A percentile compares a stretch with the other conserved stretches of the same genome.
phyloP scores from a whole-genome alignment of 2,113 vertebrate genomes.

The Loxodonta africana region DNA sequence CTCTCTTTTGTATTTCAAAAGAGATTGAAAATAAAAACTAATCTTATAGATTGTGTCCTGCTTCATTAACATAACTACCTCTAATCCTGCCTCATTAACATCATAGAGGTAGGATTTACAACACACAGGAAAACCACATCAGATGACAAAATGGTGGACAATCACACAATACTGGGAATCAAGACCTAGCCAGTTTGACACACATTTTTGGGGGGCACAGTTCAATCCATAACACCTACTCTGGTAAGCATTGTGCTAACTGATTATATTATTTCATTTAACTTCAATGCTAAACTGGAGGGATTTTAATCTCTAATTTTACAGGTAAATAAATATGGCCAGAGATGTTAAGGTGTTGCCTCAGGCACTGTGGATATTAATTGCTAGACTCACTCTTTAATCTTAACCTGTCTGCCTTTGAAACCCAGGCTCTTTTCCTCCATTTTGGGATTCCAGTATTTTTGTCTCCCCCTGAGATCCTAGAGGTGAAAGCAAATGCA shows the following conservation, averaged over 20 bases:
- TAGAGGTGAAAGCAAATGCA: background rate
- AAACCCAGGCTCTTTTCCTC: background rate
- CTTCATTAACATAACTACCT: too few relatives aligned
- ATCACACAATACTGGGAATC: too few relatives aligned
- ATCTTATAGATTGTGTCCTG: too few relatives aligned
- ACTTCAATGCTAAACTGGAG: background rate
- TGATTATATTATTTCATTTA: slow-evolving; percentile 7
- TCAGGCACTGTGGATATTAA: background rate
- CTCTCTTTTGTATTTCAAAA: too few relatives aligned
- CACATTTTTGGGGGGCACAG: too few relatives aligned
- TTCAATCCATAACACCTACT: background rate
- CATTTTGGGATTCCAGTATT: background rate
- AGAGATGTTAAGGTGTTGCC: background rate
- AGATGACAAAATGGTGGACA: too few relatives aligned
- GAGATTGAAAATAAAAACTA: too few relatives aligned
- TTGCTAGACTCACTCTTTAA: background rate
- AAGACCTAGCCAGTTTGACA: too few relatives aligned
- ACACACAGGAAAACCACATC: too few relatives aligned
- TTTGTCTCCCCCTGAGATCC: background rate
- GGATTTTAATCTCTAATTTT: background rate
- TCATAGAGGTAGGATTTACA: too few relatives aligned
- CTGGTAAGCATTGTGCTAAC: background rate
- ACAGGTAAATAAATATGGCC: background rate
- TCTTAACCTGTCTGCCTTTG: background rate
- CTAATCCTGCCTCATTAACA: too few relatives aligned